Conservation (phyloP, 64 coral and sea anemone genomes). For the Acropora tenuis region DNA sequence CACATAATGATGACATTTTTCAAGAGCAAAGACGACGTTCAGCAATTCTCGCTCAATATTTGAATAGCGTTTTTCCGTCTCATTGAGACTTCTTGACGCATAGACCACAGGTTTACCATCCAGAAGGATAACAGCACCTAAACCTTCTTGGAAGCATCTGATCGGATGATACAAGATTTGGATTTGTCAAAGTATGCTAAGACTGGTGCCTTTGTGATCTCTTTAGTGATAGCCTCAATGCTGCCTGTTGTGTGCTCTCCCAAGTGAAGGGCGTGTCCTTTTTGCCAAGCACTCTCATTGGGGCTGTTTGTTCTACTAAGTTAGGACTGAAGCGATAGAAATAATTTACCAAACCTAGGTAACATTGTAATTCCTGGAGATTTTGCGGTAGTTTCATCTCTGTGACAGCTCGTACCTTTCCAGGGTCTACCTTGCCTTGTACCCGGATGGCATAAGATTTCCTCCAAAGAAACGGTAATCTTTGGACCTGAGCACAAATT, state of each 20-base stretch:
- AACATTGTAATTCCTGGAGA: conserved; percentile 58
- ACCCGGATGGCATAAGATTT: conserved; percentile 26
- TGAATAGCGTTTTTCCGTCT: background rate
- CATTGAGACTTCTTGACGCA: background rate
- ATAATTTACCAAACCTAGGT: conserved; percentile 61
- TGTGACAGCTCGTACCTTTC: conserved; percentile 55
- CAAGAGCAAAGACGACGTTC: background rate
- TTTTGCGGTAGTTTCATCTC: conserved; percentile 43
- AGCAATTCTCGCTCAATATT: background rate
- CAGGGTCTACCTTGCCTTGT: conserved; percentile 28
- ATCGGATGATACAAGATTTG: background rate
- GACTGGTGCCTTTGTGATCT: conserved; percentile 2
- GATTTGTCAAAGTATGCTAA: background rate
- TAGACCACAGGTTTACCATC: background rate
- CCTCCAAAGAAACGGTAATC: conserved; percentile 60
- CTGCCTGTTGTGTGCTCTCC: background rate
- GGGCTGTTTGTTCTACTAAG: conserved; percentile 35
- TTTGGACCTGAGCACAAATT: conserved; percentile 26
- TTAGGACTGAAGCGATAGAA: conserved; percentile 56
- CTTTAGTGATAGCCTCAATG: conserved; percentile 1
- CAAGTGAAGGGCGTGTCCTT: conserved; percentile 6
- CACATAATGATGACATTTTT: background rate
- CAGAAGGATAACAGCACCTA: background rate
- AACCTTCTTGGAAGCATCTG: background rate
- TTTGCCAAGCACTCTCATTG: conserved; percentile 45